Evolutionary conservation across 2,113 vertebrate genomes (phyloP).

Genomic region (Epinephelus cyanopodus): DNA sequence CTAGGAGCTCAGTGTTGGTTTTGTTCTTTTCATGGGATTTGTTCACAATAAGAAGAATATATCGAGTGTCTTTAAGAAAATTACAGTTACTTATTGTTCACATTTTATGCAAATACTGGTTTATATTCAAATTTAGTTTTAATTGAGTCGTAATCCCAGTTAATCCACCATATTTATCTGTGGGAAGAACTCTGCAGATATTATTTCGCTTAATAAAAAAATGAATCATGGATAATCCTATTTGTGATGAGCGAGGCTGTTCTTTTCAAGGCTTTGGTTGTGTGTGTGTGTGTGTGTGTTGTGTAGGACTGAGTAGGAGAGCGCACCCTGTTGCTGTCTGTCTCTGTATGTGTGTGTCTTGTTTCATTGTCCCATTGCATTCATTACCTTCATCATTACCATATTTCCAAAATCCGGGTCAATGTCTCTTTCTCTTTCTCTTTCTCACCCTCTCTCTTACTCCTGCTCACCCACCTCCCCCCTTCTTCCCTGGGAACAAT

Average conservation of each 20-base stretch:
- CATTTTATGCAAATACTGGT: slow-evolving; percentile 65
- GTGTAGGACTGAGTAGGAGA: not conserved
- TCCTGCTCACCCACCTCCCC: not conserved
- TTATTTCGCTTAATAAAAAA: slow-evolving; percentile 67
- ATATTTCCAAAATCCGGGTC: slow-evolving; percentile 82
- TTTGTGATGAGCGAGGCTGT: slow-evolving; percentile 73
- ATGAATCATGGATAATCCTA: slow-evolving; percentile 74
- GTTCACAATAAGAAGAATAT: slow-evolving; percentile 6
- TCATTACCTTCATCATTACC: slow-evolving; percentile 80
- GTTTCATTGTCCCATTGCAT: slow-evolving; percentile 73
- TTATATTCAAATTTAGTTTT: slow-evolving; percentile 61
- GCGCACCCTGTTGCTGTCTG: slow-evolving; percentile 64
- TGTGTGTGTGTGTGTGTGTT: slow-evolving; percentile 20
- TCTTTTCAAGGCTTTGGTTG: slow-evolving; percentile 61
- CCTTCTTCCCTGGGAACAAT: slow-evolving; percentile 76
- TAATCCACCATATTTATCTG: slow-evolving; percentile 67
- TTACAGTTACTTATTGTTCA: slow-evolving; percentile 12
- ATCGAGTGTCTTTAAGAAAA: slow-evolving; percentile 23
- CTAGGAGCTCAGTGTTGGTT: not conserved
- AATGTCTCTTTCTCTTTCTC: slow-evolving; percentile 67
- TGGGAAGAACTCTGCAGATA: slow-evolving; percentile 50
- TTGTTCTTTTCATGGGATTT: not conserved
- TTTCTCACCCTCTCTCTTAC: slow-evolving; percentile 51
- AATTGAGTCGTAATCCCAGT: slow-evolving; percentile 74
- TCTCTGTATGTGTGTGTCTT: slow-evolving; percentile 57